Base-by-base conservation (phyloP, 2,888 invertebrate species). In the Lochmaea capreae region DNA sequence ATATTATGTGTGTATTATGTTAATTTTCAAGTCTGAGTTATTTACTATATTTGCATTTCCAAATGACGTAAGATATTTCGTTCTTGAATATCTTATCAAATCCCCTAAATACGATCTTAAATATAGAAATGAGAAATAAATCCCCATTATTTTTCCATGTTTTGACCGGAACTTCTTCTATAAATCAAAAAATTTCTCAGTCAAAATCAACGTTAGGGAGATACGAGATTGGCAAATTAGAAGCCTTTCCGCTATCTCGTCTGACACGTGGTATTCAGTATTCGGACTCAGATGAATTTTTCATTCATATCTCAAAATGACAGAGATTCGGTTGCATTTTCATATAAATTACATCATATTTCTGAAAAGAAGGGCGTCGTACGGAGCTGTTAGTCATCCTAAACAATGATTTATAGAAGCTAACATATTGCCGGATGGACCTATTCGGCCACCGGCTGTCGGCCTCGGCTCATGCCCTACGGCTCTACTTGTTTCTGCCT, bases 311-410 rank as follows among this genome's bases (percentile, higher is more conserved):
- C 87, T 87, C 84, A 83, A 85, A 87, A 87, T 87, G 87, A 86
- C 87, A 87, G 85, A 86, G 86, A 87, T 87, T 86, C 85, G 86
- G 85, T 85, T 86, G 86, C 86, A 88, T 88, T 88, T 88, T 88
- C 88, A 88, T 88, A 88, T 88, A 88, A 88, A 88, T 88, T 87
- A 88, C 88, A 87, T 88, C 86, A 88, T 88, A 88, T 88, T 88
- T 88, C 87, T 87, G 85, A 84, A 84, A 85, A 83, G 82, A 78
- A 82, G 83, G 83, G 83, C 82, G 85, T 85, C 86, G 86, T 86
- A 83, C 83, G 83, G 84, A 86, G 87, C 87, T 86, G 87, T 87
- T 87, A 88, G 87, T 88, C 88, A 88, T 88, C 86, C 87, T 86
- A 87, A 81, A 88, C 88, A 86, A 88, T 88, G 88, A 88, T 88